Conservation (phyloP, 1,140 invertebrate species). For the Leptinotarsa lineolata region DNA sequence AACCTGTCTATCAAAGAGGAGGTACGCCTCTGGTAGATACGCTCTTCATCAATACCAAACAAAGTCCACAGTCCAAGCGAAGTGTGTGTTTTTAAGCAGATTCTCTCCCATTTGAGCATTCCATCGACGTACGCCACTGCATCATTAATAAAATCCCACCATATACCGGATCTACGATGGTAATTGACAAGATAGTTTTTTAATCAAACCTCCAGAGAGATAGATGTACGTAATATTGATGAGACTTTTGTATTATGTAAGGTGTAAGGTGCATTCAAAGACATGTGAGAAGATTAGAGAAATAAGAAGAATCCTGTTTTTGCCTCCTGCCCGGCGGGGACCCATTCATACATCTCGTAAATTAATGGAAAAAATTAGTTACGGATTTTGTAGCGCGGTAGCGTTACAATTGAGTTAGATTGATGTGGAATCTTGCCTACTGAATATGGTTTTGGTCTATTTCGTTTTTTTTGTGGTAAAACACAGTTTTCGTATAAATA, state of each 20-base stretch:
- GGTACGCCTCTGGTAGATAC: too few species aligned
- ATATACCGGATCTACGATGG: constrained; percentile 1
- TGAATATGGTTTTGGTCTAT: neutral
- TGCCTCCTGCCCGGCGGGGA: constrained; percentile 10
- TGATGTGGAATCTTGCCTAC: neutral
- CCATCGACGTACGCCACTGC: neutral
- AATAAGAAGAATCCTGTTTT: constrained; percentile 15
- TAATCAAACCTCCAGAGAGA: neutral
- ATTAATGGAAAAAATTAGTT: constrained; percentile 21
- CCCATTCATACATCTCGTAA: constrained; percentile 12
- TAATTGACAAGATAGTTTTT: constrained; percentile 4
- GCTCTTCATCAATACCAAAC: too few species aligned
- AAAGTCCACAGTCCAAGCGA: too few species aligned
- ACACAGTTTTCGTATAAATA: too few species aligned
- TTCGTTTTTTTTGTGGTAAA: too few species aligned
- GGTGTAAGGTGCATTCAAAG: neutral
- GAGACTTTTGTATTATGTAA: constrained; percentile 8
- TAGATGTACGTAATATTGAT: constrained; percentile 18
- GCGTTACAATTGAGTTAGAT: constrained; percentile 1
- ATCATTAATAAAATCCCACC: neutral
- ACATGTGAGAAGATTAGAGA: constrained; percentile 16
- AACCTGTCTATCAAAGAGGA: too few species aligned
- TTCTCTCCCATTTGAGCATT: too few species aligned
- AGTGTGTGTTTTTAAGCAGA: too few species aligned
- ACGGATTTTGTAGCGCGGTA: constrained; percentile 19